These are phyloP conservation scores for Oscheius sp. DNA, from an alignment of 2,888 invertebrate species.

Conservation along the genomic window DNA sequence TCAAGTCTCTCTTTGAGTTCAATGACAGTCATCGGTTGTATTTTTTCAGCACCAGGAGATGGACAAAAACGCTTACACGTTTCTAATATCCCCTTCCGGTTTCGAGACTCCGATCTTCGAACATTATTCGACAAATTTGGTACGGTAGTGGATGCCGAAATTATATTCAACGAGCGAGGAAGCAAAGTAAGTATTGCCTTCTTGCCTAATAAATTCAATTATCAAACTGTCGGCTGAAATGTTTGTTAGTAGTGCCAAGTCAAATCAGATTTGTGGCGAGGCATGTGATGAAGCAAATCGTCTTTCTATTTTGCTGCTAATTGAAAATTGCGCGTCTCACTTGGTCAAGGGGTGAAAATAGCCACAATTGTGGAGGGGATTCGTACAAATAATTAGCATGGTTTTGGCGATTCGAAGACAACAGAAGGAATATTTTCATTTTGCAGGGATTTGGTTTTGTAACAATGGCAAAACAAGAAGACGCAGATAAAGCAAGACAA, in stretches of 20 bases:
- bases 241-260: conserved; percentile 1
- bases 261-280: background rate
- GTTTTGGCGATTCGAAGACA: too few species aligned
- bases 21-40: background rate
- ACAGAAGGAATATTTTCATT: background rate
- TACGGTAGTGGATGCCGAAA: conserved; percentile 97
- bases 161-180: conserved; percentile 99
- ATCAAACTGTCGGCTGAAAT: background rate
- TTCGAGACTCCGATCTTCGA: conserved; percentile 96
- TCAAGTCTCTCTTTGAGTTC: background rate
- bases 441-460: conserved; percentile 99
- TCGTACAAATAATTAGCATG: too few species aligned
- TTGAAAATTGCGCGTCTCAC: background rate
- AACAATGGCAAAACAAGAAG: conserved; percentile 99
- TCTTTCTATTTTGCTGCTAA: conserved; percentile 1
- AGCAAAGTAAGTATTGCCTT: conserved; percentile 86
- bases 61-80: conserved; percentile 86
- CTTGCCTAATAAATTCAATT: background rate
- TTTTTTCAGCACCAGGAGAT: conserved; percentile 14
- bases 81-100: conserved; percentile 99
- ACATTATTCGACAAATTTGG: conserved; percentile 87
- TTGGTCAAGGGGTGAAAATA: background rate
- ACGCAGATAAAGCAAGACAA: conserved; percentile 99
- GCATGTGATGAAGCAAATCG: conserved; percentile 1
- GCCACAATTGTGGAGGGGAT: too few species aligned